These are phyloP conservation scores for Pseudochirops corinnae DNA, from an alignment of 2,797 vertebrate genomes.

Conservation along the genomic window DNA sequence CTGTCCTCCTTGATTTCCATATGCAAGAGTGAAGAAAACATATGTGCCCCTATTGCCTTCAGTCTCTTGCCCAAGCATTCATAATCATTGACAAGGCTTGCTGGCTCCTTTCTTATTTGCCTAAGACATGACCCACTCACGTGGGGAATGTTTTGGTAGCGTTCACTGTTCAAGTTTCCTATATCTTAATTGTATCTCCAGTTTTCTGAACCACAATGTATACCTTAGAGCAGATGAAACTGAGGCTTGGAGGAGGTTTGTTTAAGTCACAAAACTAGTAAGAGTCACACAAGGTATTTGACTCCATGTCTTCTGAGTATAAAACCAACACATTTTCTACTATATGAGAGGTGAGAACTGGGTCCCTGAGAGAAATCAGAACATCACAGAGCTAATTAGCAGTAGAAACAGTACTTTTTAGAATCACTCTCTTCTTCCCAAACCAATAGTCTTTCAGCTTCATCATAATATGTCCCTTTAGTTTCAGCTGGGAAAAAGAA, in stretches of 20 bases:
- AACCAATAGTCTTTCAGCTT: not conserved
- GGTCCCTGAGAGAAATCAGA: not conserved
- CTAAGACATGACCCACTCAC: not conserved
- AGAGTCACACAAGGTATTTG: not conserved
- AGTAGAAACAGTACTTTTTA: not conserved
- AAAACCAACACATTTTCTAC: not conserved
- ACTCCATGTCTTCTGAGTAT: not conserved
- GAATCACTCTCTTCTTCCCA: not conserved
- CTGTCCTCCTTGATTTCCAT: not conserved
- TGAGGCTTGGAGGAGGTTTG: not conserved
- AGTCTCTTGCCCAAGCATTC: not conserved
- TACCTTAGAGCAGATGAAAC: not conserved
- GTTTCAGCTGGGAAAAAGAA: not conserved
- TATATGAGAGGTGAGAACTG: not conserved
- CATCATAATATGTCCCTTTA: not conserved
- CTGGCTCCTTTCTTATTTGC: not conserved
- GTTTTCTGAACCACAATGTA: not conserved
- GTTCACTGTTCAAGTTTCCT: not conserved
- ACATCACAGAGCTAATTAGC: not conserved
- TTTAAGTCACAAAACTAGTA: not conserved
- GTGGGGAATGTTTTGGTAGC: not conserved
- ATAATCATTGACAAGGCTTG: not conserved
- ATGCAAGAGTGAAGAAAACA: not conserved
- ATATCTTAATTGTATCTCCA: not conserved
- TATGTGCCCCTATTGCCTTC: not conserved